Conservation (phyloP, 2,797 vertebrate genomes). For the Malurus splendens region DNA sequence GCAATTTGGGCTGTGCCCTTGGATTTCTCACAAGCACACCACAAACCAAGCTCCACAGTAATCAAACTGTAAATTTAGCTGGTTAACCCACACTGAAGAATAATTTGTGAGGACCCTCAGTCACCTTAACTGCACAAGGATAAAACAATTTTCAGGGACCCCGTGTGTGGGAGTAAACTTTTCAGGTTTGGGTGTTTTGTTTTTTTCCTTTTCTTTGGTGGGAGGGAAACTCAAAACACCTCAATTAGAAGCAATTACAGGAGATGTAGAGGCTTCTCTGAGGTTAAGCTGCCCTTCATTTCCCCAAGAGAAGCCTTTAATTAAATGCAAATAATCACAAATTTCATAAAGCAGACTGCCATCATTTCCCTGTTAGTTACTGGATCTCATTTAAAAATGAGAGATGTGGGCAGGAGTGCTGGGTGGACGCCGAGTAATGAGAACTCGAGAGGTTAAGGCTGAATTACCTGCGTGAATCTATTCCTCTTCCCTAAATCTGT, state of each 20-base stretch:
- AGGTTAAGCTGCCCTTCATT: slow-evolving; percentile 62
- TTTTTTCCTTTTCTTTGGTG: not conserved
- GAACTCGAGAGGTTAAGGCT: slow-evolving; percentile 33
- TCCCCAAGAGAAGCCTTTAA: slow-evolving; percentile 62
- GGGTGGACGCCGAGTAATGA: not conserved
- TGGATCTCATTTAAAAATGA: slow-evolving; percentile 35
- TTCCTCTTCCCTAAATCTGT: not conserved
- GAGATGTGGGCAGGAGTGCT: not conserved
- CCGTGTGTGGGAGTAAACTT: slow-evolving; percentile 35
- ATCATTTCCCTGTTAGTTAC: slow-evolving; percentile 46
- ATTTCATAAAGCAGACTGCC: slow-evolving; percentile 55
- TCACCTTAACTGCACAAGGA: slow-evolving; percentile 6
- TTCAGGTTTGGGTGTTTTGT: not conserved
- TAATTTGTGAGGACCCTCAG: slow-evolving; percentile 13
- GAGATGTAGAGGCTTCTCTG: slow-evolving; percentile 52
- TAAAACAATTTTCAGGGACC: slow-evolving; percentile 47
- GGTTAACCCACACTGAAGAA: slow-evolving; percentile 20
- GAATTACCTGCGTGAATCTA: not conserved
- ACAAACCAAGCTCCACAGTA: slow-evolving; percentile 27
- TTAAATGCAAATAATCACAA: slow-evolving; percentile 71
- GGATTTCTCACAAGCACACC: slow-evolving; percentile 3
- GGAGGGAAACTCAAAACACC: slow-evolving; percentile 29
- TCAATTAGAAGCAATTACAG: slow-evolving; percentile 68
- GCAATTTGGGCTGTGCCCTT: not conserved
- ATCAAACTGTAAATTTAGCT: slow-evolving; percentile 42